These are phyloP conservation scores for Apogon hyalosoma DNA, from an alignment of 2,797 vertebrate species.

Conservation along the genomic window DNA sequence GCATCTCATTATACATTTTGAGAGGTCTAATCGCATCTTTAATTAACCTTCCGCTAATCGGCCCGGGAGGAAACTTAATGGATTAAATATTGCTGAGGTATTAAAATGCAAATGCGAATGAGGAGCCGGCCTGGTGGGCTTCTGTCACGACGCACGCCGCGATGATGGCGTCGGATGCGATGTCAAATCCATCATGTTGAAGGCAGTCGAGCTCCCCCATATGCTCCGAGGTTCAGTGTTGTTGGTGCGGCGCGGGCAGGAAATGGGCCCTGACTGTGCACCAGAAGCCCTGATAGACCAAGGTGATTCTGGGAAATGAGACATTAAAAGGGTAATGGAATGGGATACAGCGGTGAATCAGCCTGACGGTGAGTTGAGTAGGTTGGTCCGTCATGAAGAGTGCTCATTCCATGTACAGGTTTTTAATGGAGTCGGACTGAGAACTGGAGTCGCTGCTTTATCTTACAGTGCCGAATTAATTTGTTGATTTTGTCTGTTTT, in stretches of 20 bases:
- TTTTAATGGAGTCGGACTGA: slow-evolving; percentile 22
- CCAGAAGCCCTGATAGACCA: slow-evolving; percentile 29
- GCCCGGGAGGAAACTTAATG: slow-evolving; percentile 63
- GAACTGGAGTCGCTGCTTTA: slow-evolving; percentile 11
- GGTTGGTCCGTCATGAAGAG: slow-evolving; percentile 30
- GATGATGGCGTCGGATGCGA: slow-evolving; percentile 57
- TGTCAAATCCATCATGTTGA: slow-evolving; percentile 72
- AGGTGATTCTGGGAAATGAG: slow-evolving; percentile 63
- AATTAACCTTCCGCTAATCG: slow-evolving; percentile 75
- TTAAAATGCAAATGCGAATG: slow-evolving; percentile 71
- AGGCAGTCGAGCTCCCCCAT: slow-evolving; percentile 55
- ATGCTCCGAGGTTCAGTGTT: slow-evolving; percentile 45
- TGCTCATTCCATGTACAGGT: slow-evolving; percentile 45
- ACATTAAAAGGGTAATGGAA: slow-evolving; percentile 52
- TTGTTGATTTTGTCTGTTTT: too few species aligned
- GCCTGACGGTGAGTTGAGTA: slow-evolving; percentile 39
- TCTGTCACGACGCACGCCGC: slow-evolving; percentile 24
- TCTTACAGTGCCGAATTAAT: not conserved
- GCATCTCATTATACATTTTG: slow-evolving; percentile 52
- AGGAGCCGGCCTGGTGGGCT: slow-evolving; percentile 30
- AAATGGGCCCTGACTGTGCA: slow-evolving; percentile 52
- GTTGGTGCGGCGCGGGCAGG: slow-evolving; percentile 40
- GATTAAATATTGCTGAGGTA: slow-evolving; percentile 73
- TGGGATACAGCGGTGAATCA: slow-evolving; percentile 40
- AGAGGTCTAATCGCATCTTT: slow-evolving; percentile 64